Percentiles rank a stretch among this genome's conserved stretches.
phyloP scores from a whole-genome alignment of 1,140 invertebrate species.

The Cotesia chilonis region DNA sequence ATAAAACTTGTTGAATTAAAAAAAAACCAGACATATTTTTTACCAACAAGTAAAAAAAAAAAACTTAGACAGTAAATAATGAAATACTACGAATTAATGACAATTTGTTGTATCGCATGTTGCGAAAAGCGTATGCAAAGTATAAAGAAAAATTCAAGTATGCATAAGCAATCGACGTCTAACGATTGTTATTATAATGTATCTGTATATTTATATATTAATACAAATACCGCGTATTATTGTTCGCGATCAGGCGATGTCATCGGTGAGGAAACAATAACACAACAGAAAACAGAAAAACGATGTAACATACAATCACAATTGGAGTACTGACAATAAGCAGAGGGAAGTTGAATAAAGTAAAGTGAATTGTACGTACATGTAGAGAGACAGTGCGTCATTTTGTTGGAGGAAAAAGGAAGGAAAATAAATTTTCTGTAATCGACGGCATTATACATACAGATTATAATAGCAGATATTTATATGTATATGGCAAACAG shows the following conservation, averaged over 20 bases:
- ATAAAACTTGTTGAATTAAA: too few relatives aligned
- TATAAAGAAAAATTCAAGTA: neutral
- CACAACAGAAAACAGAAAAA: neutral
- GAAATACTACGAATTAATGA: too few relatives aligned
- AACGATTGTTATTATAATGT: slow-evolving; percentile 2
- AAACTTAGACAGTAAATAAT: too few relatives aligned
- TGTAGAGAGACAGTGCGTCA: too few relatives aligned
- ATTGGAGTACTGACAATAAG: too few relatives aligned
- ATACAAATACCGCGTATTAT: neutral
- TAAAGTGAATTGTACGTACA: too few relatives aligned
- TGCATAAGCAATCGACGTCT: neutral
- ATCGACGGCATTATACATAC: neutral
- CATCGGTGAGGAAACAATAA: slow-evolving; percentile 16
- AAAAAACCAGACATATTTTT: too few relatives aligned
- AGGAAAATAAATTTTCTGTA: too few relatives aligned
- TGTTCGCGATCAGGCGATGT: slow-evolving; percentile 21
- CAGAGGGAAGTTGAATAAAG: neutral
- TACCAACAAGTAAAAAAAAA: too few relatives aligned
- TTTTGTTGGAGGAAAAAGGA: too few relatives aligned
- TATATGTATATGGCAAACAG: neutral
- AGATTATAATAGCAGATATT: neutral
- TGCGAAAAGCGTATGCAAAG: neutral
- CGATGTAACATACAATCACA: neutral
- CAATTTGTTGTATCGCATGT: neutral
- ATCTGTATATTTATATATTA: neutral